A percentile compares a stretch with the other conserved stretches of the same genome.
Conservation (phyloP, 1,140 invertebrate species). For the Polyergus mexicanus region DNA sequence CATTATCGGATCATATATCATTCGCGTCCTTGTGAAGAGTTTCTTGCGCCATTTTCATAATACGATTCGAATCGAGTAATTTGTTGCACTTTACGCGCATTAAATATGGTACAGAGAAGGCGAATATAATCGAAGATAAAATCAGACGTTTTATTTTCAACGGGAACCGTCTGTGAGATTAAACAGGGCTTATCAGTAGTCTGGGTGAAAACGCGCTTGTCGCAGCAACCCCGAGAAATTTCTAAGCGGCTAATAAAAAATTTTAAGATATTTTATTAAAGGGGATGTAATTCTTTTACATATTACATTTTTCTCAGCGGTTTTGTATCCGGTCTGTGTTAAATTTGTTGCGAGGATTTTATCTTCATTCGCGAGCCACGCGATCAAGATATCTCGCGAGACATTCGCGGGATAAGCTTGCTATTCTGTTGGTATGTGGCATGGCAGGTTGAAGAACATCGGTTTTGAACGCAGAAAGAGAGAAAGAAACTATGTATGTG, state of each 20-base stretch:
- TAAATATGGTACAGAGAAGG: background rate
- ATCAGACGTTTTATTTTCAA: conserved; percentile 28
- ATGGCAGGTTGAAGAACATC: conserved; percentile 36
- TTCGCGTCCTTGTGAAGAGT: conserved; percentile 38
- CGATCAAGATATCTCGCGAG: conserved; percentile 37
- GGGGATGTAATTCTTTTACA: conserved; percentile 11
- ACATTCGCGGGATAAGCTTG: conserved; percentile 28
- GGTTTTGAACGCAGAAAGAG: conserved; percentile 1
- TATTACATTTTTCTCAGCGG: conserved; percentile 13
- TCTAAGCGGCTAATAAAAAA: background rate
- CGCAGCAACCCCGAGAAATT: conserved; percentile 7
- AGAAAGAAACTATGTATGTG: background rate
- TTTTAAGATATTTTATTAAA: background rate
- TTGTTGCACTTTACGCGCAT: background rate
- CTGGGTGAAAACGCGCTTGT: conserved; percentile 28
- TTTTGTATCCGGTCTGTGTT: conserved; percentile 11
- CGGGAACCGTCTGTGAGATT: background rate
- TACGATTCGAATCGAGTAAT: background rate
- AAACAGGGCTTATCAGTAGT: conserved; percentile 19
- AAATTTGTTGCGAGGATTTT: conserved; percentile 45
- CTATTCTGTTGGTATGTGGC: background rate
- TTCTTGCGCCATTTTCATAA: conserved; percentile 11
- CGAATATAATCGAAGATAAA: background rate
- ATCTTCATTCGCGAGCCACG: conserved; percentile 34
- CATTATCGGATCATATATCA: conserved; percentile 27